Evolutionary conservation across 2,888 invertebrate genomes (phyloP).

Genomic region (Zaprionus lineosus): DNA sequence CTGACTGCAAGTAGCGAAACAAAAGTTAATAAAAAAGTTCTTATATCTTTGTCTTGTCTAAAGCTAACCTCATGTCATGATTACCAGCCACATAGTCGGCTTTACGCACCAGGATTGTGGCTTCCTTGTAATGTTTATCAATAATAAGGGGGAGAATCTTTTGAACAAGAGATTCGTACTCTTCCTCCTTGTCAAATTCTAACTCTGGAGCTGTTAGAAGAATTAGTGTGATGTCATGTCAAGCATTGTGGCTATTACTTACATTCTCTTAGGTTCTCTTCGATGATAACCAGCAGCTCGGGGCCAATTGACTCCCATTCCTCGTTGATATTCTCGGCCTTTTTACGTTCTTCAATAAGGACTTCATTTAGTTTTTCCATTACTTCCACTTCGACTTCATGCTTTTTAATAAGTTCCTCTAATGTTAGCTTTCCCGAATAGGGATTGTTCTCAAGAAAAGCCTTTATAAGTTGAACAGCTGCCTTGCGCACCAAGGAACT

Average conservation of each 20-base stretch:
- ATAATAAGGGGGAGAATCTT: slow-evolving; percentile 74
- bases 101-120: slow-evolving; percentile 76
- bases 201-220: slow-evolving; percentile 59
- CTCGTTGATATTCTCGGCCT: slow-evolving; percentile 84
- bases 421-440: slow-evolving; percentile 87
- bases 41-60: neutral
- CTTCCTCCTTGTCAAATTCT: slow-evolving; percentile 70
- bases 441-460: slow-evolving; percentile 92
- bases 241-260: no score
- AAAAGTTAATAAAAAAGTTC: neutral
- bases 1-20: slow-evolving; percentile 9
- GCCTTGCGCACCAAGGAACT: slow-evolving; percentile 92
- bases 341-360: slow-evolving; percentile 85
- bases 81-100: slow-evolving; percentile 80
- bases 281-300: slow-evolving; percentile 76
- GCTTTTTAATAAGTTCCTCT: slow-evolving; percentile 86
- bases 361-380: slow-evolving; percentile 83
- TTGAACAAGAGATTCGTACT: slow-evolving; percentile 76
- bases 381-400: slow-evolving; percentile 82
- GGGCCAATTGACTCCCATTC: slow-evolving; percentile 76
- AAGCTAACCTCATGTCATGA: slow-evolving; percentile 68
- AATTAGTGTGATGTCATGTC: no score
- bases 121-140: slow-evolving; percentile 80
- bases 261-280: slow-evolving; percentile 73
- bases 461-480: slow-evolving; percentile 85